Evolutionary conservation across 92 coral and sea anemone species (phyloP).

Genomic region (Metridium senile): DNA sequence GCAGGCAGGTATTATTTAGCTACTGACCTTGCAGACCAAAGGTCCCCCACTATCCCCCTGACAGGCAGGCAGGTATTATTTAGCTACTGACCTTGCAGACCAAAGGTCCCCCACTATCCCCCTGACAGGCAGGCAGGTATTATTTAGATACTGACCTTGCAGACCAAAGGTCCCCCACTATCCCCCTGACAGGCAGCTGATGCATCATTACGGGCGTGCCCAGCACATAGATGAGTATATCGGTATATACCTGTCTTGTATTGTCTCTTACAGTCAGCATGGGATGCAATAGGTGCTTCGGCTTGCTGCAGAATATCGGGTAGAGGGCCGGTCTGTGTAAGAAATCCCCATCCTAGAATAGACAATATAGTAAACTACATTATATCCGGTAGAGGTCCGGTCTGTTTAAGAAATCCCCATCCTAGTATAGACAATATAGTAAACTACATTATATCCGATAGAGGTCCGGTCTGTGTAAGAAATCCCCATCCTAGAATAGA

Average conservation of each 20-base stretch:
- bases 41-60: conserved; percentile 44
- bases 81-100: conserved; percentile 10
- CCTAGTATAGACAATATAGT: too few species aligned
- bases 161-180: conserved; percentile 37
- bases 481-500: conserved; percentile 42
- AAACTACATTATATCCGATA: conserved; percentile 41
- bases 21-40: conserved; percentile 22
- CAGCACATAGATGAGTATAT: conserved; percentile 46
- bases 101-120: conserved; percentile 29
- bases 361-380: too few species aligned
- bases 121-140: neutral
- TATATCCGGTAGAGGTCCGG: conserved; percentile 40
- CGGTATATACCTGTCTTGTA: conserved; percentile 44
- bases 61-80: conserved; percentile 20
- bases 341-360: conserved; percentile 41
- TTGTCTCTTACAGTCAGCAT: conserved; percentile 29
- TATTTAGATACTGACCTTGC: neutral
- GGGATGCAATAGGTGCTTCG: conserved; percentile 34
- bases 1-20: conserved; percentile 1
- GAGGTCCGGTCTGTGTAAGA: conserved; percentile 21
- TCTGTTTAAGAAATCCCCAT: conserved; percentile 29
- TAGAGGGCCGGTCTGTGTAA: conserved; percentile 20
- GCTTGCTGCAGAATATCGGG: conserved; percentile 53
- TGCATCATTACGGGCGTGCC: conserved; percentile 12
- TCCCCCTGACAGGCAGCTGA: conserved; percentile 48